These are phyloP conservation scores for Falco columbarius DNA, from an alignment of 2,797 vertebrate genomes.

Conservation along the genomic window DNA sequence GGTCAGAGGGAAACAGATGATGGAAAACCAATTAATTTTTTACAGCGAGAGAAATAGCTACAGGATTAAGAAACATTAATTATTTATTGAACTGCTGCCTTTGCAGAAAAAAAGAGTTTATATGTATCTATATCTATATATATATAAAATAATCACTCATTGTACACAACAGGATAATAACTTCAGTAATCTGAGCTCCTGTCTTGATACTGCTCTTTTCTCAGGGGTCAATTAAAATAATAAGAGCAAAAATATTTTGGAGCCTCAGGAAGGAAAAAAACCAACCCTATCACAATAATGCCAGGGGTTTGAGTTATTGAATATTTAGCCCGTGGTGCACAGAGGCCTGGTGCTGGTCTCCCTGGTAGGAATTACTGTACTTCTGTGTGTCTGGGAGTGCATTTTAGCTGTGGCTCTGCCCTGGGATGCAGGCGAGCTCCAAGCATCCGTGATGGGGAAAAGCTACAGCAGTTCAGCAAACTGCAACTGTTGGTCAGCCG, in stretches of 20 bases:
- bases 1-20: conserved; percentile 74
- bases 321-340: background rate
- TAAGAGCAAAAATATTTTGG: conserved; percentile 19
- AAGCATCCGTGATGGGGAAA: background rate
- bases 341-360: background rate
- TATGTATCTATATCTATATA: background rate
- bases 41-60: conserved; percentile 75
- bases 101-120: background rate
- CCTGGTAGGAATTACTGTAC: background rate
- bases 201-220: conserved; percentile 27
- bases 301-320: background rate
- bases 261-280: background rate
- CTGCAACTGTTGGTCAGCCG: background rate
- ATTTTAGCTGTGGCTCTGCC: background rate
- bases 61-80: conserved; percentile 78
- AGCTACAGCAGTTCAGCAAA: background rate
- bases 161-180: conserved; percentile 36
- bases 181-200: conserved; percentile 31
- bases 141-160: conserved; percentile 49
- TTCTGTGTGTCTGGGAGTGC: background rate
- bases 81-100: conserved; percentile 79
- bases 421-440: background rate
- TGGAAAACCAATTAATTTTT: conserved; percentile 81
- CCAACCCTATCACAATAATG: background rate
- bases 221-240: conserved; percentile 55